Conservation (phyloP, 2,797 vertebrate species). For the Tiaroga cobitis region DNA sequence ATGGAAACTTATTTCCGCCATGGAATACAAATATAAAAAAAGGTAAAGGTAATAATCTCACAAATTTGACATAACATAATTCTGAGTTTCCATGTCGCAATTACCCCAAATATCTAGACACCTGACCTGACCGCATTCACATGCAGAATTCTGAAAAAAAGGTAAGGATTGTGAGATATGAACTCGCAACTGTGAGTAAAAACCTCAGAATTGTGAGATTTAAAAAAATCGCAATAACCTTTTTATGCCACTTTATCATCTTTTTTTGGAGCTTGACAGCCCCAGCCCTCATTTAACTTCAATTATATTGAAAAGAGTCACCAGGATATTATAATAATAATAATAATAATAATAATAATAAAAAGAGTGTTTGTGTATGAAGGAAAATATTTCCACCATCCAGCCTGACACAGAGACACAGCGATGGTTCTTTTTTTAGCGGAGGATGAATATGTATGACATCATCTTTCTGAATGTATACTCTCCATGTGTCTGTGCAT, state of each 20-base stretch:
- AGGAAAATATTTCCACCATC: background rate
- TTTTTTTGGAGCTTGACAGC: background rate
- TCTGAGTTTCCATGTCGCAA: background rate
- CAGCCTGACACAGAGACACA: slow-evolving; percentile 18
- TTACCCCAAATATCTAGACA: background rate
- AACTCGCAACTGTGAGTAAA: background rate
- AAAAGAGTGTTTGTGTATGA: slow-evolving; percentile 45
- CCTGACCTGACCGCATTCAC: too few relatives aligned
- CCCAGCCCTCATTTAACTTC: background rate
- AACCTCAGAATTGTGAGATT: too few relatives aligned
- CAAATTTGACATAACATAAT: too few relatives aligned
- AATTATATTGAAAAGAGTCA: background rate
- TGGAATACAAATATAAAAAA: background rate
- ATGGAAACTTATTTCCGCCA: background rate
- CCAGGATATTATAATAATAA: too few relatives aligned
- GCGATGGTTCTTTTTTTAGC: slow-evolving; percentile 5
- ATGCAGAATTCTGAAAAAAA: background rate
- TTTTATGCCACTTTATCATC: background rate
- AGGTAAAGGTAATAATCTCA: too few relatives aligned
- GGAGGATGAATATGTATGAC: slow-evolving; percentile 27
- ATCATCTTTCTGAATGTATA: slow-evolving; percentile 12
- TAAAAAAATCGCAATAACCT: too few relatives aligned
- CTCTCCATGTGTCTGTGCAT: slow-evolving; percentile 34
- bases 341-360: too few relatives aligned
- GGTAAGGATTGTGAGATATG: background rate